Base-by-base conservation (phyloP, 1,140 invertebrate species). In the Gerris buenoi region DNA sequence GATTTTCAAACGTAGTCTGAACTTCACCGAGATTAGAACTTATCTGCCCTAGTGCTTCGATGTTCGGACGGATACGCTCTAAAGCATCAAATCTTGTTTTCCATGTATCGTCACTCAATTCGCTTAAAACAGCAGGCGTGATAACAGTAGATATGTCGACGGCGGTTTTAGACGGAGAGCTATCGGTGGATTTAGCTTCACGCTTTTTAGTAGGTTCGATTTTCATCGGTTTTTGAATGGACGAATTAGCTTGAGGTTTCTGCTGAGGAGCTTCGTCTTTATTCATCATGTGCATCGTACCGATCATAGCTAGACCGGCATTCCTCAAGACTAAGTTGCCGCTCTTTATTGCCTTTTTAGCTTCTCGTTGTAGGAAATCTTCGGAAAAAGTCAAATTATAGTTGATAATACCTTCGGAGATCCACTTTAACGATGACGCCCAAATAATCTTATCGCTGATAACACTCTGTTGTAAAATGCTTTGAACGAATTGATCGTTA, bases 41-140 rank as follows among this genome's bases (percentile, higher is more conserved):
- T 64, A 95, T 90, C 33, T 88, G 85, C 70, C 89, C 87, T 0
- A 87, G 85, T 62, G 90, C 88, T 27, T 78, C 82, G 25, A 94
- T 80, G 65, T 96, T 88, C 18, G 79, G 81, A 62, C 81, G 84
- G 5, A 95, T 75, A 79, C 92, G 93, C 69, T 88, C 85, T 23
- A 95, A 76, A 1, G 86, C 89, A 78, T 95, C 91, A 71, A 86
- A 88, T 64, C 91, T 83, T 5, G 90, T 86, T 81, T 96, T 97
- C 94, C 94, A 97, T 76, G 95, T 94, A 78, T 95, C 97, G 77
- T 97, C 93, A 27, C 83, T 81, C 67, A 98, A 79, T 76, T 96
- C 90, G 57, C 83, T 85, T 0, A 97, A 76, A 0, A 97, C 76
- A 0, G 10, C 3, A 60, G 58, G 22, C 3, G 15, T 60, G 22